Percentiles rank a stretch among this genome's conserved stretches.
Conservation (phyloP, 2,113 vertebrate genomes). For the Platysteira castanea region DNA sequence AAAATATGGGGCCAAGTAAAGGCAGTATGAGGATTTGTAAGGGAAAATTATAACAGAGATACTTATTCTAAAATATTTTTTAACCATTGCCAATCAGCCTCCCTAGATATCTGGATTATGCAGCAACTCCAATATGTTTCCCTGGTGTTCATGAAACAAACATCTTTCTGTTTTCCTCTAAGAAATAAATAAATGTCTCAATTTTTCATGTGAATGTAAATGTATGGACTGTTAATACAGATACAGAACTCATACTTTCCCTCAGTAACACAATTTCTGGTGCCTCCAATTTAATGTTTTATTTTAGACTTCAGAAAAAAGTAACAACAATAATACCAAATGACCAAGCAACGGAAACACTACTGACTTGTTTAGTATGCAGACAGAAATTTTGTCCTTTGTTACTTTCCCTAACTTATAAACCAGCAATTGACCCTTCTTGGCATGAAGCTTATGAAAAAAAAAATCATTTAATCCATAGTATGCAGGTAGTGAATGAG, state of each 20-base stretch:
- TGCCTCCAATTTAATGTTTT: background rate
- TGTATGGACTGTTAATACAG: background rate
- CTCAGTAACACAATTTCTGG: background rate
- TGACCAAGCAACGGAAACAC: background rate
- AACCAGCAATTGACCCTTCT: background rate
- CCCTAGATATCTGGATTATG: background rate
- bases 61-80: background rate
- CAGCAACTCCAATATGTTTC: background rate
- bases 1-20: background rate
- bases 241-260: background rate
- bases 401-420: background rate
- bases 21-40: background rate
- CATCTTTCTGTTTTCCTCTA: background rate
- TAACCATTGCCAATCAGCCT: background rate
- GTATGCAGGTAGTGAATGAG: background rate
- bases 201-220: background rate
- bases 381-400: background rate
- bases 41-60: background rate
- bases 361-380: background rate
- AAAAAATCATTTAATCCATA: background rate
- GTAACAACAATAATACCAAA: background rate
- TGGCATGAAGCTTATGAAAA: background rate
- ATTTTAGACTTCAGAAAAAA: background rate
- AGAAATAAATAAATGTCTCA: background rate
- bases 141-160: background rate